Conservation (phyloP, 2,797 vertebrate genomes). For the Peromyscus melanophrys region DNA sequence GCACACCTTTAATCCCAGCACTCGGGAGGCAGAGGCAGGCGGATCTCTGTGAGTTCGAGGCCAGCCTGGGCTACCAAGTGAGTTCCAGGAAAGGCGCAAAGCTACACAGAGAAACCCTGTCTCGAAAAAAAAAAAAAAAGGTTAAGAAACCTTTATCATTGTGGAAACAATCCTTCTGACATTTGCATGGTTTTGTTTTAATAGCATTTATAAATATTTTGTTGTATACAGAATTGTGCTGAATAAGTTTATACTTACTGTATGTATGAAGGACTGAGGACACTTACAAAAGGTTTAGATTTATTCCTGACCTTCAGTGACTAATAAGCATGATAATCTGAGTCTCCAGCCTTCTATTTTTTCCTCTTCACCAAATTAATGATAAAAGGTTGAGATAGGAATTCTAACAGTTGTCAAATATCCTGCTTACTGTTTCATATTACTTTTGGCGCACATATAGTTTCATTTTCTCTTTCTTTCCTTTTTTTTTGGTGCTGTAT, state of each 20-base stretch:
- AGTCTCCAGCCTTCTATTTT: neutral
- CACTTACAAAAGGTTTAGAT: neutral
- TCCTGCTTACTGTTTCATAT: neutral
- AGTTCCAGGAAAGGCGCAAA: too few species aligned
- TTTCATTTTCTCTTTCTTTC: neutral
- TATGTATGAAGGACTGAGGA: constrained; percentile 18
- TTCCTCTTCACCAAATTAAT: constrained; percentile 31
- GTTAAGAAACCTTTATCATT: neutral
- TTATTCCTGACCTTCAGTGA: constrained; percentile 2
- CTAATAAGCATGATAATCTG: neutral
- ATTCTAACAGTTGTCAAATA: constrained; percentile 17
- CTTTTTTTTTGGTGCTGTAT: neutral
- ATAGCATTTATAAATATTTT: constrained; percentile 18
- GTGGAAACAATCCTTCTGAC: neutral
- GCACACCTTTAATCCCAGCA: too few species aligned
- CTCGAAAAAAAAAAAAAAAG: too few species aligned
- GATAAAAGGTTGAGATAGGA: neutral
- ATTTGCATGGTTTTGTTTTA: neutral
- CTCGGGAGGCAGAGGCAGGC: too few species aligned
- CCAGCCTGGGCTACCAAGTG: too few species aligned
- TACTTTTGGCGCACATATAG: neutral
- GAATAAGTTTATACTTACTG: neutral
- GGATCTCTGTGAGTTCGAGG: too few species aligned
- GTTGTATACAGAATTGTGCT: neutral
- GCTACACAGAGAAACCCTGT: too few species aligned